Percentiles rank a stretch among this genome's conserved stretches.
These are phyloP conservation scores for Rallus limicola DNA, from an alignment of 2,113 vertebrate genomes.

Conservation along the genomic window DNA sequence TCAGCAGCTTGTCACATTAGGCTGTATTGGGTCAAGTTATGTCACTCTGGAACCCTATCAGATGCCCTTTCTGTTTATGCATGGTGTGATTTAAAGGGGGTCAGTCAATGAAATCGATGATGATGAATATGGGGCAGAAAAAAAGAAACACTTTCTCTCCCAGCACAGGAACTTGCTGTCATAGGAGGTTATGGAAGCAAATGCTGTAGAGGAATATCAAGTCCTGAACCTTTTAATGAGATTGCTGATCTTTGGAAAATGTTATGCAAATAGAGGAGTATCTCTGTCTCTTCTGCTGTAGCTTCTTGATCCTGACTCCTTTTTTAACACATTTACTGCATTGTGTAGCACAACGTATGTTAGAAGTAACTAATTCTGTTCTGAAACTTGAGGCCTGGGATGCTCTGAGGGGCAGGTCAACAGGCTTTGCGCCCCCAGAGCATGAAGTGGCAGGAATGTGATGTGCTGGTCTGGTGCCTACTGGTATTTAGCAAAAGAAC, in stretches of 20 bases:
- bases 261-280: background rate
- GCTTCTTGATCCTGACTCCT: background rate
- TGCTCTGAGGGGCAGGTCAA: background rate
- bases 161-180: conserved; percentile 14
- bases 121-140: background rate
- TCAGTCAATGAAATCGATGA: conserved; percentile 46
- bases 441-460: background rate
- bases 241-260: background rate
- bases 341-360: background rate
- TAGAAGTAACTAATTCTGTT: background rate
- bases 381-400: background rate
- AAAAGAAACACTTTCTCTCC: background rate
- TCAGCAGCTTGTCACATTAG: background rate
- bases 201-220: background rate
- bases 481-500: background rate
- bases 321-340: background rate
- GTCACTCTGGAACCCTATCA: background rate
- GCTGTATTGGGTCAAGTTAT: background rate
- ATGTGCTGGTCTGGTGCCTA: background rate
- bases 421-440: background rate
- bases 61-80: background rate
- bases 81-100: conserved; percentile 8
- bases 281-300: background rate
- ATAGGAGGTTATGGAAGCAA: background rate
- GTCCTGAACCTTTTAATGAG: background rate